Percentiles rank a stretch among this genome's conserved stretches.
phyloP scores from a whole-genome alignment of 2,888 invertebrate genomes.

The Schizotus pectinicornis region DNA sequence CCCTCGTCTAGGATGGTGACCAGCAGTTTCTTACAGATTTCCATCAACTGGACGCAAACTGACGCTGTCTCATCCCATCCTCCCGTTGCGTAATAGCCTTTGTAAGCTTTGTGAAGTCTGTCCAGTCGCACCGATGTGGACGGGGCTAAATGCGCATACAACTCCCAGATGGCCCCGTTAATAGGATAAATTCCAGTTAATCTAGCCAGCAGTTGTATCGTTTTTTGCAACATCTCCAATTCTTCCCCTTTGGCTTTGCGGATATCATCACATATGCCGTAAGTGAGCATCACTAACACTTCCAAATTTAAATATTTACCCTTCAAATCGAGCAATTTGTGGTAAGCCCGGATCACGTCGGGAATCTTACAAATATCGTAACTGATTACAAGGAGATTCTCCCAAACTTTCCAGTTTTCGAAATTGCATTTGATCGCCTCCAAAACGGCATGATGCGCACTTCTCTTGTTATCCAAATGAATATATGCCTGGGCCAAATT shows the following conservation, averaged over 20 bases:
- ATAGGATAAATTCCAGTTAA: conserved; percentile 72
- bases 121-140: conserved; percentile 68
- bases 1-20: conserved; percentile 63
- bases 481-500: conserved; percentile 95
- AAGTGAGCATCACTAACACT: conserved; percentile 74
- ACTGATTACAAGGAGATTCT: conserved; percentile 88
- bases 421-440: conserved; percentile 92
- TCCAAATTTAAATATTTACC: conserved; percentile 79
- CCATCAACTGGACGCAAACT: conserved; percentile 67
- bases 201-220: conserved; percentile 75
- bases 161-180: conserved; percentile 79
- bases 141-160: conserved; percentile 77
- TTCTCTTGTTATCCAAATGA: conserved; percentile 81
- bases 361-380: conserved; percentile 85
- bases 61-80: conserved; percentile 67
- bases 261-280: conserved; percentile 69
- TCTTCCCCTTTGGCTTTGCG: conserved; percentile 63
- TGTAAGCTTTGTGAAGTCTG: conserved; percentile 78
- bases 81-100: conserved; percentile 68
- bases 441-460: conserved; percentile 83
- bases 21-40: conserved; percentile 65
- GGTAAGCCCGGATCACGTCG: conserved; percentile 84
- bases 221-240: conserved; percentile 52
- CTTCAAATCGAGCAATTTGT: conserved; percentile 85
- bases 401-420: conserved; percentile 96